These are phyloP conservation scores for Papilio elwesi DNA, from an alignment of 2,888 invertebrate genomes.

Conservation along the genomic window DNA sequence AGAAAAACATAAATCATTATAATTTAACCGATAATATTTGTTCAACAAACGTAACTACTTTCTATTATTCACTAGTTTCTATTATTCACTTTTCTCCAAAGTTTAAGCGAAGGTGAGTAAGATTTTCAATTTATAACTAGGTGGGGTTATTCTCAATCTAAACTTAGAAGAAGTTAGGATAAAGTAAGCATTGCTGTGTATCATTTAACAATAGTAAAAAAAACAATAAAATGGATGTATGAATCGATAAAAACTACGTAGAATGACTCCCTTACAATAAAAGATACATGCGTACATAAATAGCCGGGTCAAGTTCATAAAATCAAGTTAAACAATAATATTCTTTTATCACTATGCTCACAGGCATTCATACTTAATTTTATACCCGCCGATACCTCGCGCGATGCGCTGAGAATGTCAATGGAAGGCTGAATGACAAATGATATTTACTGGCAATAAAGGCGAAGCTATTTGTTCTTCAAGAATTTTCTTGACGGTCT, in stretches of 20 bases:
- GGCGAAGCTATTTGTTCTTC: conserved; percentile 58
- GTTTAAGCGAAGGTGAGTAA: background rate
- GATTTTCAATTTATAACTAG: conserved; percentile 13
- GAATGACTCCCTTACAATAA: too few relatives aligned
- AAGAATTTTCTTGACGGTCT: conserved; percentile 49
- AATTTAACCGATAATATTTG: background rate
- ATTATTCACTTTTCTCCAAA: conserved; percentile 13
- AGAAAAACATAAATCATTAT: background rate
- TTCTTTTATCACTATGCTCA: conserved; percentile 31
- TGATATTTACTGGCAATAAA: conserved; percentile 62
- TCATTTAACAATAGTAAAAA: too few relatives aligned
- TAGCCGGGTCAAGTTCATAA: background rate
- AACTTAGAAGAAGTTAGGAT: background rate
- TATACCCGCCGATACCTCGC: conserved; percentile 68
- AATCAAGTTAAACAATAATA: conserved; percentile 19
- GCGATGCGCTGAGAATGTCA: conserved; percentile 69
- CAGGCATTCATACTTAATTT: conserved; percentile 66
- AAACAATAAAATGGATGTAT: background rate
- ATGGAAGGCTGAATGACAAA: conserved; percentile 68
- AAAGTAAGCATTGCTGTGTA: too few relatives aligned
- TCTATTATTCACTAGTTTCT: too few relatives aligned
- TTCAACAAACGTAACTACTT: background rate
- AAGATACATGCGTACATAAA: background rate
- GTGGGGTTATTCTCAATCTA: background rate
- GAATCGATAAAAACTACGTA: background rate